phyloP scores from a whole-genome alignment of 2,888 invertebrate species.

The Branchipolynoe longqiensis region DNA sequence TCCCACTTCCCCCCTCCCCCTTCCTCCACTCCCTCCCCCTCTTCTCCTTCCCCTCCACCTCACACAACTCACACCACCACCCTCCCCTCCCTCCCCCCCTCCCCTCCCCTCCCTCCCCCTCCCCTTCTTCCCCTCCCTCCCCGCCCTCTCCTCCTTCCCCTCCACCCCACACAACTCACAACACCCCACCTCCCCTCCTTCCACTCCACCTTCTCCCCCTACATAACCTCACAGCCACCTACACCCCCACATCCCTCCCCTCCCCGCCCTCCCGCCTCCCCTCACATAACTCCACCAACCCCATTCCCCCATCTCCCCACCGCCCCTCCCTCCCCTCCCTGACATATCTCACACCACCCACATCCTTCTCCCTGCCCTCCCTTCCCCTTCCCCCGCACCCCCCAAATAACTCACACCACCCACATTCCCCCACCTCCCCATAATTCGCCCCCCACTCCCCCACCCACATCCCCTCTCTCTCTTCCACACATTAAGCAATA shows the following conservation, averaged over 20 bases:
- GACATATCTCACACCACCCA: not conserved
- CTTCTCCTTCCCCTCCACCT: not conserved
- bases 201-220: too few species aligned
- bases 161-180: not conserved
- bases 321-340: not conserved
- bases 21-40: not conserved
- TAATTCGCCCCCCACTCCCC: not conserved
- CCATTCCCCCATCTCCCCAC: not conserved
- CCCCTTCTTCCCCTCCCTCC: not conserved
- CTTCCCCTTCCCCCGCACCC: too few species aligned
- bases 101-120: not conserved
- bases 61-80: not conserved
- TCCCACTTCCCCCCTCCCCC: not conserved
- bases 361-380: not conserved
- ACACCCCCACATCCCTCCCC: too few species aligned
- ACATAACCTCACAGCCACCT: too few species aligned
- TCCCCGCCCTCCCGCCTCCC: not conserved
- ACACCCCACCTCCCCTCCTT: not conserved
- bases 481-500: too few species aligned
- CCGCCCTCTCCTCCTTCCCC: not conserved
- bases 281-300: not conserved
- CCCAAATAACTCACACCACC: not conserved
- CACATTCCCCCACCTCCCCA: not conserved
- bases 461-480: not conserved
- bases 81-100: not conserved